Percentiles rank a stretch among this genome's conserved stretches.
Conservation (phyloP, 2,888 invertebrate species). For the Silvanus unidentatus region DNA sequence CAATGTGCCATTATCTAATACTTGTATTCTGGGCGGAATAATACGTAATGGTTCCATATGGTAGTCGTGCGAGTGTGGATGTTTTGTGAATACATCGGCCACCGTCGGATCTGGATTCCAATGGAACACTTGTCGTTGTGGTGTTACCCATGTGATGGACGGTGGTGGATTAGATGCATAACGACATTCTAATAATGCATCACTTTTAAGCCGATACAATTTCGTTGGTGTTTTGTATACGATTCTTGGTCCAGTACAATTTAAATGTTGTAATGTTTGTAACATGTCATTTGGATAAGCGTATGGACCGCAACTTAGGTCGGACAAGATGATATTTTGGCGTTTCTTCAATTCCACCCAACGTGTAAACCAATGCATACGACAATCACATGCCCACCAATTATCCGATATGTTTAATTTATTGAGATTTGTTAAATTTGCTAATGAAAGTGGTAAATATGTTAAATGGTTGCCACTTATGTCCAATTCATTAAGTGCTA, state of each 20-base stretch:
- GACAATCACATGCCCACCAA: conserved; percentile 81
- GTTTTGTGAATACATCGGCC: conserved; percentile 61
- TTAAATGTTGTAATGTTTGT: conserved; percentile 61
- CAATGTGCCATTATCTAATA: conserved; percentile 52
- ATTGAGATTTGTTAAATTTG: conserved; percentile 56
- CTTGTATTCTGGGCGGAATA: conserved; percentile 55
- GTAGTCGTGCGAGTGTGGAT: conserved; percentile 58
- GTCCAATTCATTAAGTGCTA: conserved; percentile 57
- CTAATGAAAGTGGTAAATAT: conserved; percentile 64
- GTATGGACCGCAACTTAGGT: conserved; percentile 58
- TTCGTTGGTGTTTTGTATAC: conserved; percentile 57
- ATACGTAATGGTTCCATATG: conserved; percentile 42
- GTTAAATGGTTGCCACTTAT: conserved; percentile 66
- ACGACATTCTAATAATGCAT: conserved; percentile 70
- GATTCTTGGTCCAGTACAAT: conserved; percentile 63
- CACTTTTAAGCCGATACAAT: conserved; percentile 58
- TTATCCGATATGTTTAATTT: conserved; percentile 67
- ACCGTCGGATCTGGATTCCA: conserved; percentile 70
- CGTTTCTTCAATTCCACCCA: conserved; percentile 46
- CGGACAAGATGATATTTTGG: conserved; percentile 48
- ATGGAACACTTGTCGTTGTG: conserved; percentile 63
- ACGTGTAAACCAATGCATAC: conserved; percentile 46
- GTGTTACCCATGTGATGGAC: conserved; percentile 82
- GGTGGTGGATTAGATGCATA: conserved; percentile 67
- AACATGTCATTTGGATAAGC: conserved; percentile 66